These are phyloP conservation scores for Zoanthus sansibaricus DNA, from an alignment of 92 coral and sea anemone species.

Conservation along the genomic window DNA sequence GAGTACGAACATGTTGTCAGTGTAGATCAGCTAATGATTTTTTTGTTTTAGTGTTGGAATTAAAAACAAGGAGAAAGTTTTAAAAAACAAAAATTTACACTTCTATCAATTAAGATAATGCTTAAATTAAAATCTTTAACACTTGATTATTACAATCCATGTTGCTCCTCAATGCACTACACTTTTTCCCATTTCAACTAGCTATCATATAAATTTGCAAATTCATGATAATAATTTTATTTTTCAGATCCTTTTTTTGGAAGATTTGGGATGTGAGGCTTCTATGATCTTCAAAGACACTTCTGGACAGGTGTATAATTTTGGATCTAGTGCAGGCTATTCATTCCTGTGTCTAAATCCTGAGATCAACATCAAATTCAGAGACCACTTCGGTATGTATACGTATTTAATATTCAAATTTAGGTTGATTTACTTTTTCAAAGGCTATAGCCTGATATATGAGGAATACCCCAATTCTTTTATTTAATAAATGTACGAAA, in stretches of 20 bases:
- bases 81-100: not conserved
- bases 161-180: not conserved
- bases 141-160: not conserved
- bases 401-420: not conserved
- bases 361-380: slow-evolving; percentile 60
- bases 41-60: not conserved
- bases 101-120: not conserved
- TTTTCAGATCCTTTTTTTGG: slow-evolving; percentile 53
- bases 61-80: not conserved
- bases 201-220: not conserved
- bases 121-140: not conserved
- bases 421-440: too few species aligned
- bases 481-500: too few species aligned
- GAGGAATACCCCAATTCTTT: too few species aligned
- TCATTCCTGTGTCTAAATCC: slow-evolving; percentile 65
- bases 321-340: slow-evolving; percentile 65
- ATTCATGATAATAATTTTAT: not conserved
- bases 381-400: slow-evolving; percentile 59
- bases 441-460: too few species aligned
- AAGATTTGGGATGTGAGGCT: slow-evolving; percentile 62
- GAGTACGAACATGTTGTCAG: not conserved
- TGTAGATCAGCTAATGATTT: not conserved
- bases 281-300: slow-evolving; percentile 55
- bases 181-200: not conserved
- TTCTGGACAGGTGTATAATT: slow-evolving; percentile 66